These are phyloP conservation scores for Exephanes ischioxanthus DNA, from an alignment of 2,888 invertebrate species.

Conservation along the genomic window DNA sequence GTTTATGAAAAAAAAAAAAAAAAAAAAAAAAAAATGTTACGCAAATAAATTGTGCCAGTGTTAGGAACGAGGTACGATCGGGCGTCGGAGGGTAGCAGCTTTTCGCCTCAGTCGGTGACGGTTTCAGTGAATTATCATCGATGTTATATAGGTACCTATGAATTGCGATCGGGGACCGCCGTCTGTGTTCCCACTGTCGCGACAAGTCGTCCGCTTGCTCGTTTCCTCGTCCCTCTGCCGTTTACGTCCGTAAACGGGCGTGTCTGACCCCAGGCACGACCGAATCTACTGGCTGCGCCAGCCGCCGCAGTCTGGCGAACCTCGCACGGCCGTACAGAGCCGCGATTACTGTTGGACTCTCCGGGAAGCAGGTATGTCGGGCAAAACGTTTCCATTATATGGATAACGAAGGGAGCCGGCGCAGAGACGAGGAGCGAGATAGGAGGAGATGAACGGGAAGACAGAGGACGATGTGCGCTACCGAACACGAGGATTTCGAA, in stretches of 20 bases:
- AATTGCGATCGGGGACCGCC: neutral
- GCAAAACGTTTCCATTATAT: slow-evolving; percentile 54
- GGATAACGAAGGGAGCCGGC: slow-evolving; percentile 44
- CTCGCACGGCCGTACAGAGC: neutral
- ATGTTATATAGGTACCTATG: neutral
- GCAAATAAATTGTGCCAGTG: neutral
- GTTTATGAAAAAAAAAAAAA: too few relatives aligned
- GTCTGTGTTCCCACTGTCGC: neutral
- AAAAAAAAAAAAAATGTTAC: too few relatives aligned
- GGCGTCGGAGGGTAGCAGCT: neutral
- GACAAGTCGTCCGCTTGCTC: neutral
- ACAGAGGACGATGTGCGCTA: slow-evolving; percentile 14
- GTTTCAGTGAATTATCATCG: neutral
- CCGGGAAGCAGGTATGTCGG: slow-evolving; percentile 30
- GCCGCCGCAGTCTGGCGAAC: neutral
- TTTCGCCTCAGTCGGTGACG: neutral
- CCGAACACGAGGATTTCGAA: slow-evolving; percentile 56
- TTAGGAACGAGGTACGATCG: neutral
- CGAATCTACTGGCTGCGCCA: slow-evolving; percentile 23
- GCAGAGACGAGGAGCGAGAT: slow-evolving; percentile 6
- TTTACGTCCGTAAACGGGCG: slow-evolving; percentile 2
- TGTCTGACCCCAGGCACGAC: slow-evolving; percentile 60
- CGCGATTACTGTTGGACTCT: slow-evolving; percentile 46
- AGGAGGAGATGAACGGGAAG: slow-evolving; percentile 1
- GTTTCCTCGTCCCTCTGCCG: neutral